These are phyloP conservation scores for Dendrolimus punctatus DNA, from an alignment of 1,140 invertebrate species.

Conservation along the genomic window DNA sequence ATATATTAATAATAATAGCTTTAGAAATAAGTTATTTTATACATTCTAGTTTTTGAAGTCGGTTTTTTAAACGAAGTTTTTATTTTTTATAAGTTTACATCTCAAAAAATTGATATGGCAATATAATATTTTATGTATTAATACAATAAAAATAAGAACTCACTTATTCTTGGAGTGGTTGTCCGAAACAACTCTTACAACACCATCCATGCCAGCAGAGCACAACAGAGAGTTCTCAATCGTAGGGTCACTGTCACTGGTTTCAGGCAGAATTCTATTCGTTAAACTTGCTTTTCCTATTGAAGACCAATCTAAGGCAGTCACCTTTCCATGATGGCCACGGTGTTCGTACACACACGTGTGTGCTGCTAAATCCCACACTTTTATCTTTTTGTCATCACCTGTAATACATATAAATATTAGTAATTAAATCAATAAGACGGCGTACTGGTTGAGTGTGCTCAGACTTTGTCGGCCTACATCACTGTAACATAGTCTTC, in stretches of 20 bases:
- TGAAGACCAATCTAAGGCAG: conserved; percentile 76
- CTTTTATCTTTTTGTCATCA: conserved; percentile 74
- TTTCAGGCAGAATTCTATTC: conserved; percentile 71
- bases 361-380: conserved; percentile 73
- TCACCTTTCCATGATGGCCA: conserved; percentile 83
- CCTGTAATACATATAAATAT: conserved; percentile 33
- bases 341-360: conserved; percentile 79
- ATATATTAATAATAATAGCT: no score
- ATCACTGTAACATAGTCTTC: no score
- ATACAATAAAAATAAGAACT: conserved; percentile 16
- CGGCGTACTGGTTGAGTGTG: no score
- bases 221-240: conserved; percentile 53
- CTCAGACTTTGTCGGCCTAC: no score
- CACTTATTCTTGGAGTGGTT: conserved; percentile 61
- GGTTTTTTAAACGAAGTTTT: no score
- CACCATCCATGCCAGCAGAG: conserved; percentile 66
- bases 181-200: conserved; percentile 61
- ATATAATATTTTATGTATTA: not conserved
- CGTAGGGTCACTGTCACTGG: conserved; percentile 31
- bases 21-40: no score
- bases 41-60: no score
- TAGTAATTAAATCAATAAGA: not conserved
- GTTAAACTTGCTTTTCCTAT: conserved; percentile 49
- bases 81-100: no score
- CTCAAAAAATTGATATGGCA: no score